Evolutionary conservation across 2,797 vertebrate genomes (phyloP).

Genomic region (Chelonia mydas): DNA sequence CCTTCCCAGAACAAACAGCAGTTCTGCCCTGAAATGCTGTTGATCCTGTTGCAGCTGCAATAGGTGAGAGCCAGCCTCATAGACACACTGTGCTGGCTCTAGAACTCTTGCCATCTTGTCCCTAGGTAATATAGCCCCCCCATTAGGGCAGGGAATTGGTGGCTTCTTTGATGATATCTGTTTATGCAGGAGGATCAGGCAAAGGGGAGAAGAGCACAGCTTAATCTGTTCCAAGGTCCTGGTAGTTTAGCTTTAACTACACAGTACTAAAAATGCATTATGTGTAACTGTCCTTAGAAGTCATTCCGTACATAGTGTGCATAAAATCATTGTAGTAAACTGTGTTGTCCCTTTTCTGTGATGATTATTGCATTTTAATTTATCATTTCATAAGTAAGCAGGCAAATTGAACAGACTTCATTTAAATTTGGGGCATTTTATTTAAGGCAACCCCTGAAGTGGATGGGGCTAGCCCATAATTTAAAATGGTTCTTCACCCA

Average conservation of each 20-base stretch:
- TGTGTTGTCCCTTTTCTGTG: neutral
- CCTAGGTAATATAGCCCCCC: neutral
- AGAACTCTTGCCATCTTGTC: neutral
- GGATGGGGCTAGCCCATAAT: neutral
- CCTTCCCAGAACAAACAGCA: neutral
- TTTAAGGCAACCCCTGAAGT: constrained; percentile 37
- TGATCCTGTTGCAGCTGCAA: neutral
- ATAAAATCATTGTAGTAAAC: neutral
- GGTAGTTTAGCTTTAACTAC: neutral
- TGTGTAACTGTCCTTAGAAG: neutral
- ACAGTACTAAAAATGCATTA: neutral
- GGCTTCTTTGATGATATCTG: neutral
- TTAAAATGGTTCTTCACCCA: too few species aligned
- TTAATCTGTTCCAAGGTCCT: neutral
- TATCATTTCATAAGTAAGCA: constrained; percentile 40
- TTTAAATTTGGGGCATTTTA: constrained; percentile 47
- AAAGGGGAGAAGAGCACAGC: neutral
- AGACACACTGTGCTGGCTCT: neutral
- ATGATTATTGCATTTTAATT: neutral
- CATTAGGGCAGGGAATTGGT: neutral
- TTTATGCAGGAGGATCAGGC: neutral
- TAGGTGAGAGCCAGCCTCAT: neutral
- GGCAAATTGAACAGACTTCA: constrained; percentile 21
- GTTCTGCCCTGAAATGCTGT: neutral
- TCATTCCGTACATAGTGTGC: neutral